These are phyloP conservation scores for Ooceraea biroi DNA, from an alignment of 1,140 invertebrate species.

Conservation along the genomic window DNA sequence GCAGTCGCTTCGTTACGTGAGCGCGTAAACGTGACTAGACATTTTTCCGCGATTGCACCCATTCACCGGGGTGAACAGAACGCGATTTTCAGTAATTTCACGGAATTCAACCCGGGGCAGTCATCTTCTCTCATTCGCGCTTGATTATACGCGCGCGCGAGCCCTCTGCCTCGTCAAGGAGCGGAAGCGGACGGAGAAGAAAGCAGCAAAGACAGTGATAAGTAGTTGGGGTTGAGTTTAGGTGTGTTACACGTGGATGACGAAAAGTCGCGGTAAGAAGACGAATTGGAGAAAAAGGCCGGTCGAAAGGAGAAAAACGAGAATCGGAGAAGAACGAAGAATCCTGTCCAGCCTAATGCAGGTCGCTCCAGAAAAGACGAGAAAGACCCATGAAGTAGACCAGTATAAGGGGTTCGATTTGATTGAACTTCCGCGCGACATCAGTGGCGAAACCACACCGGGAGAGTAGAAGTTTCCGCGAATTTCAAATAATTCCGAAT, in stretches of 20 bases:
- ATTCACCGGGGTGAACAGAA: conserved; percentile 56
- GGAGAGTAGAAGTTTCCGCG: conserved; percentile 78
- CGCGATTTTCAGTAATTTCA: conserved; percentile 69
- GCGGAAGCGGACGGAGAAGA: conserved; percentile 13
- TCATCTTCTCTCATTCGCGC: conserved; percentile 62
- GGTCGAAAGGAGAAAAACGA: not conserved
- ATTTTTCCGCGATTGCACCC: conserved; percentile 69
- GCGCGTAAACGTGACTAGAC: conserved; percentile 70
- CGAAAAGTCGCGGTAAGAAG: conserved; percentile 12
- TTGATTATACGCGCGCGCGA: conserved; percentile 65
- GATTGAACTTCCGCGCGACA: conserved; percentile 82
- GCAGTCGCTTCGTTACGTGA: conserved; percentile 32
- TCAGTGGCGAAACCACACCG: conserved; percentile 74
- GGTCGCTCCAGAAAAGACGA: conserved; percentile 23
- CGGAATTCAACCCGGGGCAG: conserved; percentile 58
- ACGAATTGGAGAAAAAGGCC: not conserved
- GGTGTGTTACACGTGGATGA: conserved; percentile 42
- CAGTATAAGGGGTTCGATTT: conserved; percentile 81
- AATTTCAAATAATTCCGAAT: conserved; percentile 84
- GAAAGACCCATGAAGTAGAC: conserved; percentile 58
- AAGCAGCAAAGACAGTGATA: conserved; percentile 56
- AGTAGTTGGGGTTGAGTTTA: conserved; percentile 55
- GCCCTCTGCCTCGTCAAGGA: conserved; percentile 15
- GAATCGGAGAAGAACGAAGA: conserved; percentile 18
- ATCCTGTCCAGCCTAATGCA: not conserved